Base-by-base conservation (phyloP, 2,113 vertebrate species). In the Istiophorus platypterus region DNA sequence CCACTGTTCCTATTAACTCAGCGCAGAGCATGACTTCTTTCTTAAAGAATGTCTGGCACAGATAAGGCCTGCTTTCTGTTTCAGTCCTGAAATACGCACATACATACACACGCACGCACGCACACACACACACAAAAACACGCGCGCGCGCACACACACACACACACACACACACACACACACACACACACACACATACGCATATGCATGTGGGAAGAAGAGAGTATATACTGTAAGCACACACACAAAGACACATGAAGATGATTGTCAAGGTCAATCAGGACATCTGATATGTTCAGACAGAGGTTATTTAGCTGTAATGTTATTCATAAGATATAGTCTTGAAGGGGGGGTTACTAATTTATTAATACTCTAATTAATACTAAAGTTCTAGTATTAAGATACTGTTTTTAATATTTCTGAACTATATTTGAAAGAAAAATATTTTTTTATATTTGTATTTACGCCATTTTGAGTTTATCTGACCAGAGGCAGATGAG, bases 1-100 rank as follows among this genome's bases (percentile, higher is more conserved):
- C 42, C 66, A 58, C 29, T 73, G 75, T 80, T 74, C 54, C 20
- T 71, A 24, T 42, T 41, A 65, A 47, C 26, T 39, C n/a, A 51
- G 57, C 24, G 24, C 51, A 72, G 64, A 73, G 63, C 3, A 51
- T 82, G 76, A 91, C 78, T 51, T 71, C 54, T 68, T 80, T 61
- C 71, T 78, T 72, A 10, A 88, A 85, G 81, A 89, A 88, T 90
- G 88, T 90, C 81, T 87, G 71, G 72, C 68, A 83, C 39, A 85
- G 85, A 88, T 83, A 67, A 37, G 26, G 17, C 34, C 12, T 42
- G 45, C n/a, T n/a, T 57, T 82, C 73, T 81, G 47, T 71, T 72
- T 85, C 56, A 80, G 22, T 27, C 39, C 22, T 34, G 26, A 84
- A 63, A 80, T 29, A 24, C 37, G 52, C 27, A 78, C 34, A 65